These are phyloP conservation scores for Podargus strigoides DNA, from an alignment of 2,797 vertebrate genomes.

Conservation along the genomic window DNA sequence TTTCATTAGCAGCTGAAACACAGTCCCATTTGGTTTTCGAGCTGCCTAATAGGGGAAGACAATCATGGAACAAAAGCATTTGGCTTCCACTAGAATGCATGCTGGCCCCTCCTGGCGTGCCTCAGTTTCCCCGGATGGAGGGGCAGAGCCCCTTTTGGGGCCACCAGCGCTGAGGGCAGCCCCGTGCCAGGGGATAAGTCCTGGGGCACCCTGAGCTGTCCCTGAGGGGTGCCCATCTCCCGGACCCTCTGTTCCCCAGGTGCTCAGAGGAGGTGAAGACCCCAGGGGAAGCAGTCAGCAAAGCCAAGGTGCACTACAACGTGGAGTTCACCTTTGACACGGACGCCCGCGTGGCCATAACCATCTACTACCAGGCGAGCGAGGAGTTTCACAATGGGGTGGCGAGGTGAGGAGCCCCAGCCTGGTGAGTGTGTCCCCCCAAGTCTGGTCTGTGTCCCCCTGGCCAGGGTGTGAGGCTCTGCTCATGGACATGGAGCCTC, in stretches of 20 bases:
- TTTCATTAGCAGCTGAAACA: slow-evolving; percentile 38
- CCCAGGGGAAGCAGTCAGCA: slow-evolving; percentile 81
- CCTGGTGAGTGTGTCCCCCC: no score
- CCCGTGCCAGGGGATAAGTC: accelerated
- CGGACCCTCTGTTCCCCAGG: slow-evolving; percentile 60
- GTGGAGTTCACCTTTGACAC: slow-evolving; percentile 98
- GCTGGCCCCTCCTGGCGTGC: accelerated
- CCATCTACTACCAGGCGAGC: slow-evolving; percentile 96
- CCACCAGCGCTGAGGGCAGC: accelerated
- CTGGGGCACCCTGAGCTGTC: background rate
- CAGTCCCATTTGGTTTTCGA: background rate
- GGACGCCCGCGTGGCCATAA: slow-evolving; percentile 92
- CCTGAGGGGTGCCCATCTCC: accelerated
- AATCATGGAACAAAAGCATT: slow-evolving; percentile 34
- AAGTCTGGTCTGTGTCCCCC: no score
- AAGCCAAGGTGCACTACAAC: slow-evolving; percentile 87
- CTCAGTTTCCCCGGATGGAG: background rate
- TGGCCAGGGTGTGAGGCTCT: background rate
- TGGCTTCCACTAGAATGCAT: slow-evolving; percentile 18
- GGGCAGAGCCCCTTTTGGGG: background rate
- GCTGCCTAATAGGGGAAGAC: slow-evolving; percentile 3
- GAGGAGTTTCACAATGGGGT: slow-evolving; percentile 96
- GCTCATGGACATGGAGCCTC: background rate
- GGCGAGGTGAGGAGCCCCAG: slow-evolving; percentile 80
- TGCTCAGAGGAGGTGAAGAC: slow-evolving; percentile 91